Base-by-base conservation (phyloP, 2,888 invertebrate genomes). In the Argyresthia goedartella region DNA sequence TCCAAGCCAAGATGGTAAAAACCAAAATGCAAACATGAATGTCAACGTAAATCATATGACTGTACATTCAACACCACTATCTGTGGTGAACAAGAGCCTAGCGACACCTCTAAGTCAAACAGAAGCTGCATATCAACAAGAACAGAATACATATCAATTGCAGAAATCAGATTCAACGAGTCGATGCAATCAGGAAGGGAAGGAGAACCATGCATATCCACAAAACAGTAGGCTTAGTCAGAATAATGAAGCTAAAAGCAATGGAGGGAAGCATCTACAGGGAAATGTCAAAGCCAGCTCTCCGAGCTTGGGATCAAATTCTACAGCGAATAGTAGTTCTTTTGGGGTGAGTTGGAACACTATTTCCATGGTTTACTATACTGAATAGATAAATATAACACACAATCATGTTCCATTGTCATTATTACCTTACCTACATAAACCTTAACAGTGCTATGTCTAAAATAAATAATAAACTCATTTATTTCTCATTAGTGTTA, bases 21-120 rank as follows among this genome's bases (percentile, higher is more conserved):
- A 54, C 48, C 49, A 53, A 57, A 81, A 78, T 59, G 66, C 65
- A 61, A 79, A 75, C 60, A 73, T 73, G 44, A 72, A 71, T 55
- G 67, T 74, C n/a, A 80, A 79, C 55, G 73, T 86, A 3, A 87
- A 87, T 60, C 87, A 87, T 58, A 87, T 88, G 82, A 87, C 88
- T 13, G 88, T 89, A 50, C 87, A 87, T 71, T 87, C 87, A 47
- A 87, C 87, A 10, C 87, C 87, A 35, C 61, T 87, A 16, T 87
- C 87, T 55, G 81, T 84, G 61, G 88, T 90, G 50, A 91, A 90
- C 63, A 91, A 91, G 69, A 91, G 91, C 67, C 81, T 91, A 57
- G 91, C 91, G 15, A 91, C 89, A 42, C 90, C 90, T 53, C 71
- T 90, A 65, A 89, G 87, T 76, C 90, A 90, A 74, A 87, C 77